Conservation (phyloP, 2,888 invertebrate genomes). For the Nomada lathburiana region DNA sequence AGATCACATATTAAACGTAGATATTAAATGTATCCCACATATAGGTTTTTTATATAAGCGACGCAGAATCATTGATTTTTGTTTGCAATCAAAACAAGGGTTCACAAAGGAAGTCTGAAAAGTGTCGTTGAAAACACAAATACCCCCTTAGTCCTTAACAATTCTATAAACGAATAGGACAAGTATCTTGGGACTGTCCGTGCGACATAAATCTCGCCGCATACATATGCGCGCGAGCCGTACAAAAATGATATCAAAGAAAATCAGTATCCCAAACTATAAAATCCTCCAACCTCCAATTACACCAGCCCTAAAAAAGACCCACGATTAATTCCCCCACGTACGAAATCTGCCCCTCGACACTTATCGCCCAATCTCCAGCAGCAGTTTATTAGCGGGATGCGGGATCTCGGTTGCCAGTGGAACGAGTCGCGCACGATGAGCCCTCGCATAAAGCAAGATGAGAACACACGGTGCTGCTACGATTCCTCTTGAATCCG, state of each 20-base stretch:
- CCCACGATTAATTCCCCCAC: constrained; percentile 45
- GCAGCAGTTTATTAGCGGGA: constrained; percentile 57
- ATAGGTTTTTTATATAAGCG: too few species aligned
- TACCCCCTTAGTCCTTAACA: too few species aligned
- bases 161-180: too few species aligned
- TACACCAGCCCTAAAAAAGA: not conserved
- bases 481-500: constrained; percentile 49
- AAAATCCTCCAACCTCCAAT: constrained; percentile 1
- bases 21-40: too few species aligned
- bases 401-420: constrained; percentile 37
- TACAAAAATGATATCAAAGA: not conserved
- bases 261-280: not conserved
- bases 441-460: constrained; percentile 48
- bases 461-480: constrained; percentile 55
- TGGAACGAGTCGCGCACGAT: constrained; percentile 46
- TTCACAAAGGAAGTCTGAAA: too few species aligned
- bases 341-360: constrained; percentile 34
- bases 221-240: too few species aligned
- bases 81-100: too few species aligned
- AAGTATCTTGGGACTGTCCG: too few species aligned
- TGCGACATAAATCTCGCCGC: too few species aligned
- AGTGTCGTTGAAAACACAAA: too few species aligned
- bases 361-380: constrained; percentile 41
- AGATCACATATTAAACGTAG: too few species aligned
- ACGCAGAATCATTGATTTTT: too few species aligned